These are phyloP conservation scores for Chascanopsetta lugubris DNA, from an alignment of 2,113 vertebrate genomes.

Conservation along the genomic window DNA sequence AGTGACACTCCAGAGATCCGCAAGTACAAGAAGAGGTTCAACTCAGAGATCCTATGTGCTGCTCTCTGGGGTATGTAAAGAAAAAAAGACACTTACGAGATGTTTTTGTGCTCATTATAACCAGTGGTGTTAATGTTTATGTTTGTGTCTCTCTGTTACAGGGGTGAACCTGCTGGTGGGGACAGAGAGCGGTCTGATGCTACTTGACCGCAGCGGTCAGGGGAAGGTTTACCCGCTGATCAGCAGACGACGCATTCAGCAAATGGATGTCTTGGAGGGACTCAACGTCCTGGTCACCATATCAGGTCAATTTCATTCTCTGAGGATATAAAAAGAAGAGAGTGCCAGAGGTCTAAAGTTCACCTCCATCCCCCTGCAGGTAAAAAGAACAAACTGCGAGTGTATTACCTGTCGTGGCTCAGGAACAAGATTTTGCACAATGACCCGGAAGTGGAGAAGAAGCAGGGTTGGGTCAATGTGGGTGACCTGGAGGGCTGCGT, in stretches of 20 bases:
- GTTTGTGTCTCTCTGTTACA: conserved; percentile 42
- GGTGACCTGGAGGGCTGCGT: conserved; percentile 93
- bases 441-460: conserved; percentile 92
- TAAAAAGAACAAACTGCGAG: conserved; percentile 91
- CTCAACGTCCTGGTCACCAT: conserved; percentile 96
- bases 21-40: conserved; percentile 98
- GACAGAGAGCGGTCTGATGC: conserved; percentile 89
- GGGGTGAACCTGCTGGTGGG: conserved; percentile 95
- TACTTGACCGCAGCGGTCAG: conserved; percentile 93
- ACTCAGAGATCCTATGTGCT: conserved; percentile 95
- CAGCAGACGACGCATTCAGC: conserved; percentile 90
- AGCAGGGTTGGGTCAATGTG: conserved; percentile 91
- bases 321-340: too few species aligned
- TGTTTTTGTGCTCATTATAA: too few species aligned
- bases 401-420: conserved; percentile 94
- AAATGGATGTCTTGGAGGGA: conserved; percentile 95
- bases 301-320: conserved; percentile 79
- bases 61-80: conserved; percentile 89
- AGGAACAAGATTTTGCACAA: conserved; percentile 94
- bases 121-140: background rate
- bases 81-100: background rate
- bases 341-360: background rate
- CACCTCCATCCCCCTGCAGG: conserved; percentile 72
- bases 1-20: conserved; percentile 96
- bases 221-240: conserved; percentile 92